Evolutionary conservation across 2,797 vertebrate species (phyloP).

Genomic region (Echiichthys vipera): DNA sequence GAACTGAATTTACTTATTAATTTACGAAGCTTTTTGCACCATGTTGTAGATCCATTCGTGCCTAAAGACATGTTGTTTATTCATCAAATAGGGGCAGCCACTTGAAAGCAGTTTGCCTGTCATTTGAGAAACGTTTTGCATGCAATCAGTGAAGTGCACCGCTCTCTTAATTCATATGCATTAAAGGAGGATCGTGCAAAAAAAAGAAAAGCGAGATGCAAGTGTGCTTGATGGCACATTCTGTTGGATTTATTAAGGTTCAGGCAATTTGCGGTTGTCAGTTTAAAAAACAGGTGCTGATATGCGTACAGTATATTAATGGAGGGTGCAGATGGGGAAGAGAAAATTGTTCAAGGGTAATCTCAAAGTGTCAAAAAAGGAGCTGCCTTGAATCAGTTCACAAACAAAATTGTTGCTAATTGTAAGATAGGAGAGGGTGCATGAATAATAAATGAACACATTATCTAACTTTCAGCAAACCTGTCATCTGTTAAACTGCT

Average conservation of each 20-base stretch:
- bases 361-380: background rate
- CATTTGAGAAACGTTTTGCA: constrained; percentile 13
- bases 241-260: constrained; percentile 7
- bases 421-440: background rate
- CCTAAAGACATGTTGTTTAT: constrained; percentile 4
- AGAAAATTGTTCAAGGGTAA: background rate
- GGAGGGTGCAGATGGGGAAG: background rate
- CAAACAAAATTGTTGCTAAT: background rate
- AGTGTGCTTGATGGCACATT: constrained; percentile 15
- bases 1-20: background rate
- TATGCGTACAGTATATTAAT: background rate
- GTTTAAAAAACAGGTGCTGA: constrained; percentile 18
- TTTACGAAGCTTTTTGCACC: background rate
- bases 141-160: background rate
- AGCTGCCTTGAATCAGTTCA: background rate
- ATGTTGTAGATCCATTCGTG: constrained; percentile 12
- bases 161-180: constrained; percentile 4
- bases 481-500: background rate
- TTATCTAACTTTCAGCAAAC: background rate
- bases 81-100: background rate
- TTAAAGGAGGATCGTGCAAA: constrained; percentile 13
- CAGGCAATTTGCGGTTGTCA: constrained; percentile 22
- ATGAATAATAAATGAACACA: background rate
- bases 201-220: background rate
- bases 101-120: background rate